Evolutionary conservation across 2,888 invertebrate genomes (phyloP), one percentile per base, ranked within the genome.

Genomic region (Phorcus lineatus): DNA sequence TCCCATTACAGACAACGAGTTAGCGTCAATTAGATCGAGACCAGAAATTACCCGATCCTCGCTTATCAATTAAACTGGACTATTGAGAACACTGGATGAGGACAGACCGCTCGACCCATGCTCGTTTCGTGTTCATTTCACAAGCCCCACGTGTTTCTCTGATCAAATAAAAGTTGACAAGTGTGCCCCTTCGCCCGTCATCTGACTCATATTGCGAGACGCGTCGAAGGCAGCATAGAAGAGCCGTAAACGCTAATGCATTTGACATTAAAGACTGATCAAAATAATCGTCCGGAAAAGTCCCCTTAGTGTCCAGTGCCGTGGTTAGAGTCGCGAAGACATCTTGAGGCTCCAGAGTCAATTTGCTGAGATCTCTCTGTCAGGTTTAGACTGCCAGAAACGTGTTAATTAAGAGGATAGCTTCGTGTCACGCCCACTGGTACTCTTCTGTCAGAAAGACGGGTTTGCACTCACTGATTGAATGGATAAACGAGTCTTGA

Each of bases 121-220:
- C 70, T 70, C 70, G 40, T 70, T 70, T 70, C 70, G 19, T 70
- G 70, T 36, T 24, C 13, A 67, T 24, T 67, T 16, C 67, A 13
- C 31, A 16, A 40, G 40, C 31, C 70, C 31, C 28, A 40, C n/a
- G 70, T 70, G 31, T 36, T 70, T n/a, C 36, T 19, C 19, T 70
- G 70, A 70, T 70, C 70, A 70, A 70, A 70, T 70, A 70, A 40
- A 70, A 70, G 36, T 70, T 70, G 70, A 70, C 70, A 70, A 70
- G 70, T 40, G 70, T 40, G 70, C n/a, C 36, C 70, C 28, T 70
- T 70, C 31, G 17, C 31, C 36, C 19, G 28, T n/a, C 70, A 70
- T 70, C 70, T 70, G 70, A 70, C 31, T 31, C 70, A 70, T 36
- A 70, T 31, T 31, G 70, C 17, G 28, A 70, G 13, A 28, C 17